A percentile compares a stretch with the other conserved stretches of the same genome.
Evolutionary conservation across 2,888 invertebrate genomes (phyloP).

Genomic region (Cybosia mesomella): DNA sequence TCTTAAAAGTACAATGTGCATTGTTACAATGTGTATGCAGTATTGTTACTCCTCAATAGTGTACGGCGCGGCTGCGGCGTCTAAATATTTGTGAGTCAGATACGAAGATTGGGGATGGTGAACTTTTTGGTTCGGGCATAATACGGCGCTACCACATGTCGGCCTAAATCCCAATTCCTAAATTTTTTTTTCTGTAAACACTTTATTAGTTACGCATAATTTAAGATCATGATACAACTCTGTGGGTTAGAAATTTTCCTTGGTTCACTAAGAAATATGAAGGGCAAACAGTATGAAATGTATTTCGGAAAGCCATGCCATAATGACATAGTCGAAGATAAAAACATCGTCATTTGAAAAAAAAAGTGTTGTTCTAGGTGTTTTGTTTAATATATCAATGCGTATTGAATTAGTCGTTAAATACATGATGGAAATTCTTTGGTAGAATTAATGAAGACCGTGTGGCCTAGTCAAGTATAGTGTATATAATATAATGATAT

Average conservation of each 20-base stretch:
- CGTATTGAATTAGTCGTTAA: too few species aligned
- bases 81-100: slow-evolving; percentile 57
- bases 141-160: slow-evolving; percentile 63
- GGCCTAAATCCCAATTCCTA: slow-evolving; percentile 65
- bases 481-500: too few species aligned
- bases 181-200: slow-evolving; percentile 70
- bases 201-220: slow-evolving; percentile 39
- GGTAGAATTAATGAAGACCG: too few species aligned
- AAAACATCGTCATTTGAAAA: too few species aligned
- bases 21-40: too few species aligned
- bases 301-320: too few species aligned
- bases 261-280: neutral
- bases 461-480: too few species aligned
- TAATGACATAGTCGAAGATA: too few species aligned
- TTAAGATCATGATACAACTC: slow-evolving; percentile 5
- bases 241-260: neutral
- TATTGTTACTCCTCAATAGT: slow-evolving; percentile 20
- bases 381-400: too few species aligned
- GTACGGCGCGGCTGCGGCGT: slow-evolving; percentile 34
- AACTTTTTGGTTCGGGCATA: slow-evolving; percentile 66
- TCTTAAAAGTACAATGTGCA: too few species aligned
- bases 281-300: neutral
- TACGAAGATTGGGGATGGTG: slow-evolving; percentile 33
- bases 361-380: too few species aligned
- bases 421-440: too few species aligned